Conservation (phyloP, 2,888 invertebrate genomes). For the Lydus trimaculatus region DNA sequence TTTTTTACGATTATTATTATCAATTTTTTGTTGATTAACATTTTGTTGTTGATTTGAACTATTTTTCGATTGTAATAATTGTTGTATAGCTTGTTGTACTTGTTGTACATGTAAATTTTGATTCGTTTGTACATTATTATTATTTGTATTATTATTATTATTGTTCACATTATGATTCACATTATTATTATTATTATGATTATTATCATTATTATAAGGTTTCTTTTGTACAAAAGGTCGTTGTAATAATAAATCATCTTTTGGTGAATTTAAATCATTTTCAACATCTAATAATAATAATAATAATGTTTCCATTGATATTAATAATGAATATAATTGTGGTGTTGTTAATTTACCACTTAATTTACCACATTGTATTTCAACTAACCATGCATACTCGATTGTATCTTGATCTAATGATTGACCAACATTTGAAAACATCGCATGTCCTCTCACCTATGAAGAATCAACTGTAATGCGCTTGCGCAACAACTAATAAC, state of each 20-base stretch:
- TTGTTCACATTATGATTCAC: not conserved
- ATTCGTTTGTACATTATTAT: slow-evolving; percentile 28
- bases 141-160: not conserved
- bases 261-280: slow-evolving; percentile 86
- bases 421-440: slow-evolving; percentile 93
- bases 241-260: slow-evolving; percentile 70
- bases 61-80: slow-evolving; percentile 49
- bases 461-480: too few relatives aligned
- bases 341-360: slow-evolving; percentile 90
- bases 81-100: slow-evolving; percentile 50
- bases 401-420: slow-evolving; percentile 92
- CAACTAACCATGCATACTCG: slow-evolving; percentile 97
- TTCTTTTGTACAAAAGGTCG: slow-evolving; percentile 64
- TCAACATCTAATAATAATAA: slow-evolving; percentile 87
- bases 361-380: slow-evolving; percentile 91
- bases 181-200: not conserved
- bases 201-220: not conserved
- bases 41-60: slow-evolving; percentile 34
- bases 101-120: slow-evolving; percentile 51
- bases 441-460: slow-evolving; percentile 91
- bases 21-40: slow-evolving; percentile 22
- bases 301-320: slow-evolving; percentile 87
- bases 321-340: slow-evolving; percentile 86
- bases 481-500: slow-evolving; percentile 18
- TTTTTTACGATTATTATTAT: slow-evolving; percentile 17